Conservation (phyloP, 2,113 vertebrate genomes). For the Synchiropus splendidus region DNA sequence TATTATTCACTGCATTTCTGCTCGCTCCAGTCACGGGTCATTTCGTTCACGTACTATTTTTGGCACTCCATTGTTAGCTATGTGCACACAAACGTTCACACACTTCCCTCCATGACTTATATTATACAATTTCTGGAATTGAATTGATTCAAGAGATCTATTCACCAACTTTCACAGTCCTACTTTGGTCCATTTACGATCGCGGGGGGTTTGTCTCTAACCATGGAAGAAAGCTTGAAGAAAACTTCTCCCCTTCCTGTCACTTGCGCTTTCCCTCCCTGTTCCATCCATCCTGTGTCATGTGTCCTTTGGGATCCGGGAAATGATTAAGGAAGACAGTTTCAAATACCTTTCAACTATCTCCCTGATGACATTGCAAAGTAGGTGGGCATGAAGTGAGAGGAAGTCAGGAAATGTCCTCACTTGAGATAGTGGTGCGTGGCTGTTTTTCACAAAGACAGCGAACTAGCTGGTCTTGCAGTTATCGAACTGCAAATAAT, state of each 20-base stretch:
- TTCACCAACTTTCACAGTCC: constrained; percentile 1
- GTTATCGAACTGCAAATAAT: too few relatives aligned
- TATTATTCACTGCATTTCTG: too few relatives aligned
- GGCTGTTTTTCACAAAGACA: background rate
- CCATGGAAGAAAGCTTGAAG: constrained; percentile 30
- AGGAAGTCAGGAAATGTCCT: constrained; percentile 29
- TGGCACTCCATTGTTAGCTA: background rate
- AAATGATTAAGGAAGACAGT: constrained; percentile 70
- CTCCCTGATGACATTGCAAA: constrained; percentile 55
- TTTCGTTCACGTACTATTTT: constrained; percentile 1
- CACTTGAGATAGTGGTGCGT: background rate
- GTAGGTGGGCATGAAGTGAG: constrained; percentile 50
- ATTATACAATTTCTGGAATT: too few relatives aligned
- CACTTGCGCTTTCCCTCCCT: constrained; percentile 5
- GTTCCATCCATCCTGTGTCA: constrained; percentile 20
- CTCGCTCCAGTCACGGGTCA: too few relatives aligned
- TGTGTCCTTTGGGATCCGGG: constrained; percentile 53
- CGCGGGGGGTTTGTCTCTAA: constrained; percentile 23
- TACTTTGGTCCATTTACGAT: constrained; percentile 19
- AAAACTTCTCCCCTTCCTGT: constrained; percentile 1
- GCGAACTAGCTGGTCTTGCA: too few relatives aligned
- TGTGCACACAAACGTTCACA: background rate
- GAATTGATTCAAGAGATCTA: too few relatives aligned
- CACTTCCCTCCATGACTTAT: too few relatives aligned
- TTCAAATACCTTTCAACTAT: constrained; percentile 66